Evolutionary conservation across 2,888 invertebrate species (phyloP), one percentile per base, ranked within the genome.

Genomic region (Phymatocera aterrima): DNA sequence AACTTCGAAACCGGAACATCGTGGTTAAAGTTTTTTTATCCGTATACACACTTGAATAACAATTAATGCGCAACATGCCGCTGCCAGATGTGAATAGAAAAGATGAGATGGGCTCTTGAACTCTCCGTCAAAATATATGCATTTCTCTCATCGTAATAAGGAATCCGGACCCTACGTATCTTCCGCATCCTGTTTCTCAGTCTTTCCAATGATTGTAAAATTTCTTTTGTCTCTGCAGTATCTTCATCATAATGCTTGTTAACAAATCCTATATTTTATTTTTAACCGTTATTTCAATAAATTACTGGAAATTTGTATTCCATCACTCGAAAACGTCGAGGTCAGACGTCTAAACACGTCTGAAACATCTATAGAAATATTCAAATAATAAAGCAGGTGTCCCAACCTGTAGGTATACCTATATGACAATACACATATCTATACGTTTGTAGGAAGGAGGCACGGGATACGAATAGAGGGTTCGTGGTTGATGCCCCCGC

Each of bases 41-140:
- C n/a, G n/a, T 24, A 51, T 31, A 31, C 54, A 54, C n/a, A 72
- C n/a, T n/a, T n/a, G n/a, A n/a, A n/a, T n/a, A 72, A 51, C 51
- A 54, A 51, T 72, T 48, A 72, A 72, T 12, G 37, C 21, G 18
- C 21, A 51, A 51, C 72, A 72, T 72, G 72, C 48, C 37, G 72
- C 15, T 31, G 54, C 72, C 72, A 72, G 72, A 72, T 72, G 72
- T 51, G 37, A n/a, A n/a, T n/a, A n/a, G n/a, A n/a, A n/a, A n/a
- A n/a, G 2, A 31, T 8, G 8, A 28, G n/a, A 21, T 37, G 37
- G 10, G 72, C 37, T 18, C 72, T 72, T 37, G 72, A 72, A 54
- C 48, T 31, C 24, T 24, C 24, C n/a, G n/a, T 57, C 57, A 57
- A 57, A 46, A 68, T 43, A 68, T 64, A 64, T 6, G 24, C 12